A percentile compares a stretch with the other conserved stretches of the same genome.
phyloP scores from a whole-genome alignment of 2,113 vertebrate species.

The Sinosuthora webbiana region DNA sequence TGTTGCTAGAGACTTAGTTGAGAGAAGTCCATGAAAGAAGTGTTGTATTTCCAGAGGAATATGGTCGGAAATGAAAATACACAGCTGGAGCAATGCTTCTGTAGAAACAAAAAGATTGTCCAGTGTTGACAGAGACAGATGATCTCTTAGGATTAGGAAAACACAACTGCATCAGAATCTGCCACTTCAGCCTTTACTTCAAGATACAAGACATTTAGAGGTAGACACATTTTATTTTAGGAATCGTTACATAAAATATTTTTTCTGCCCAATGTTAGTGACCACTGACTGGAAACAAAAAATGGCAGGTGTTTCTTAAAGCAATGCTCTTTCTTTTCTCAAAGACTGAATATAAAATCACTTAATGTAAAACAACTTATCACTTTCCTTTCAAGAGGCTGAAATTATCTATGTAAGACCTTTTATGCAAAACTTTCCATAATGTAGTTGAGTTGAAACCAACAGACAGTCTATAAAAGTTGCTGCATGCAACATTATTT shows the following conservation, averaged over 20 bases:
- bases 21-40: background rate
- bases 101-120: background rate
- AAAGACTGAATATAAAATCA: background rate
- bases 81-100: background rate
- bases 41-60: background rate
- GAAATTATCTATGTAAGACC: background rate
- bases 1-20: background rate
- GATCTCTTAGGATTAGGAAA: background rate
- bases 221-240: background rate
- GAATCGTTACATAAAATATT: background rate
- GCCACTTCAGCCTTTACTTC: background rate
- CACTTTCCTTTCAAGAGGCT: background rate
- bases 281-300: background rate
- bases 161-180: background rate
- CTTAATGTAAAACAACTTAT: background rate
- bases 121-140: background rate
- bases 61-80: background rate
- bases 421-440: background rate
- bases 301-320: background rate
- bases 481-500: background rate
- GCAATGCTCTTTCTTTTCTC: background rate
- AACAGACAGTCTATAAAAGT: background rate
- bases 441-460: background rate
- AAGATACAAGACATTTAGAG: background rate
- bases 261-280: background rate